phyloP scores from a whole-genome alignment of 2,113 vertebrate species.

The Merops nubicus region DNA sequence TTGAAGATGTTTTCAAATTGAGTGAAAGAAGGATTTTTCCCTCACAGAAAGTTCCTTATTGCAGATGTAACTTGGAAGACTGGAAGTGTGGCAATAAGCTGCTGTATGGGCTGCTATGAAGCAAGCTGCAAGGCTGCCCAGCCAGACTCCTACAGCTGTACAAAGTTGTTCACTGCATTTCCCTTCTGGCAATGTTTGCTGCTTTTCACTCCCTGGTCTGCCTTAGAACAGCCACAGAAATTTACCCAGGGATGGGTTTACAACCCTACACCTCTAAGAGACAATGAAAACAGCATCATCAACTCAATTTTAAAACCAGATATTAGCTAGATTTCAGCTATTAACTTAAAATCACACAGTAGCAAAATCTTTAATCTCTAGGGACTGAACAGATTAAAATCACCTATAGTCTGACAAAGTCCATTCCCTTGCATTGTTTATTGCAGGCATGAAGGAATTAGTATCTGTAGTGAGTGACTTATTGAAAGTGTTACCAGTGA shows the following conservation, averaged over 20 bases:
- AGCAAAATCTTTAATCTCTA: background rate
- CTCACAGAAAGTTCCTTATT: background rate
- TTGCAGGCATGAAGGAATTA: background rate
- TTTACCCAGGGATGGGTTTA: background rate
- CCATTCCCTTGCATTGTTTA: background rate
- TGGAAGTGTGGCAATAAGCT: background rate
- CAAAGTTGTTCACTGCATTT: fast-evolving
- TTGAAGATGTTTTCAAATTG: background rate
- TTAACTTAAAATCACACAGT: background rate
- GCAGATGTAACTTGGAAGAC: background rate
- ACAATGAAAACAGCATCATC: background rate
- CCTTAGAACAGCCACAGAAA: background rate
- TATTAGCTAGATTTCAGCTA: background rate
- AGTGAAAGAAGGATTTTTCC: background rate
- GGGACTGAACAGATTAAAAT: background rate
- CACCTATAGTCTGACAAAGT: background rate
- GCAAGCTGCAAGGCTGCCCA: background rate
- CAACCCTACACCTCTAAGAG: background rate
- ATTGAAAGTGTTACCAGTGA: background rate
- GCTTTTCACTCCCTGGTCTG: background rate
- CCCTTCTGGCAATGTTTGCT: fast-evolving
- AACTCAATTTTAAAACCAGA: background rate
- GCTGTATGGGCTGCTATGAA: background rate
- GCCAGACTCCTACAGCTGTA: background rate
- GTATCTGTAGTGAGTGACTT: background rate